These are phyloP conservation scores for Rhynchophorus ferrugineus DNA, from an alignment of 1,140 invertebrate genomes.

Conservation along the genomic window DNA sequence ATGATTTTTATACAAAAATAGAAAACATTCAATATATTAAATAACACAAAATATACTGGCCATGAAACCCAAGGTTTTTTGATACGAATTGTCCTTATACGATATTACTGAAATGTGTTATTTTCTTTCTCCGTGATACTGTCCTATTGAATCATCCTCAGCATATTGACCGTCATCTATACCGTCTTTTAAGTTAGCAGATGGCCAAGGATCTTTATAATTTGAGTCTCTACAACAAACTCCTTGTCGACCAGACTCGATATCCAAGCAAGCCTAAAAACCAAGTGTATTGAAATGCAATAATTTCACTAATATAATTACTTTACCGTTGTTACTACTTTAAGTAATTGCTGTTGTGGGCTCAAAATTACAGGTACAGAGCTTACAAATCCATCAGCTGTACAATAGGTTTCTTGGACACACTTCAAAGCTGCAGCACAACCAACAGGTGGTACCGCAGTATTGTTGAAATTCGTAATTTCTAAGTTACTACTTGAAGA, in stretches of 20 bases:
- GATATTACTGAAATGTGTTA: slow-evolving; percentile 7
- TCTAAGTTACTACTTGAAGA: background rate
- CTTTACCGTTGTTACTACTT: slow-evolving; percentile 71
- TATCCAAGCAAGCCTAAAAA: slow-evolving; percentile 59
- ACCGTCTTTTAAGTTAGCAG: slow-evolving; percentile 55
- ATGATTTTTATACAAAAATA: no score
- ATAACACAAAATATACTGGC: no score
- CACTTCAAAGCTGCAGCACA: slow-evolving; percentile 78
- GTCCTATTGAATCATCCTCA: slow-evolving; percentile 36
- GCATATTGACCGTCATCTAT: slow-evolving; percentile 45
- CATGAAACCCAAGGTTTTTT: no score
- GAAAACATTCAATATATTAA: no score
- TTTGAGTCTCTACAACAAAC: slow-evolving; percentile 79
- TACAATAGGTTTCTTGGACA: slow-evolving; percentile 70
- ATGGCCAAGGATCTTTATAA: slow-evolving; percentile 83
- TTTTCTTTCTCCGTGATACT: slow-evolving; percentile 28
- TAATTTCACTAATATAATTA: background rate
- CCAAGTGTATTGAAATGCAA: background rate
- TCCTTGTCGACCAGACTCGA: slow-evolving; percentile 58
- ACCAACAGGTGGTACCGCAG: slow-evolving; percentile 45
- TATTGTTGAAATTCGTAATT: background rate
- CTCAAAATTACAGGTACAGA: slow-evolving; percentile 56
- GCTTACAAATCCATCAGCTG: slow-evolving; percentile 65
- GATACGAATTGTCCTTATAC: no score
- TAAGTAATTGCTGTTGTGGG: slow-evolving; percentile 56